phyloP scores from a whole-genome alignment of 2,113 vertebrate genomes.

The Tachuris rubrigastra region DNA sequence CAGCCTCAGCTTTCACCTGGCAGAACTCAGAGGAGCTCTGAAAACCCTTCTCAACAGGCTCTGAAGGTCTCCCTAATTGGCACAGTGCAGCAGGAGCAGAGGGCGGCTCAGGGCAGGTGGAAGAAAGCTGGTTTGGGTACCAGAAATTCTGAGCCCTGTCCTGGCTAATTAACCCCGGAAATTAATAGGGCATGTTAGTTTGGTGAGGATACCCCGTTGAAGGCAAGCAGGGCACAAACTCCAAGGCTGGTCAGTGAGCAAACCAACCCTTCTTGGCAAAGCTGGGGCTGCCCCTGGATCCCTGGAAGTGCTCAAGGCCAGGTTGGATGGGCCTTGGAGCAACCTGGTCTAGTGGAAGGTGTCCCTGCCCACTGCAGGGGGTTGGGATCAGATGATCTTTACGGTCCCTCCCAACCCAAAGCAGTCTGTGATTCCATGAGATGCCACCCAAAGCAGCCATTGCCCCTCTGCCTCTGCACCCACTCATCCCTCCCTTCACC shows the following conservation, averaged over 20 bases:
- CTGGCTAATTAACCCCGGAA: not conserved
- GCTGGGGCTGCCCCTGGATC: not conserved
- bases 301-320: not conserved
- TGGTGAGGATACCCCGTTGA: not conserved
- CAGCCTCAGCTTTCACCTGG: not conserved
- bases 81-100: not conserved
- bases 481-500: not conserved
- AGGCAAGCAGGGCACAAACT: not conserved
- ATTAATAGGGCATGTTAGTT: not conserved
- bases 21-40: not conserved
- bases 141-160: not conserved
- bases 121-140: not conserved
- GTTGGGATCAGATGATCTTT: not conserved
- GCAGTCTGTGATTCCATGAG: not conserved
- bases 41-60: constrained; percentile 3
- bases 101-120: not conserved
- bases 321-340: rapidly evolving
- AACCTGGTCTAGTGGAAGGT: rapidly evolving
- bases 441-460: not conserved
- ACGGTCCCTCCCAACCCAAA: not conserved
- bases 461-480: not conserved
- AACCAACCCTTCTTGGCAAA: not conserved
- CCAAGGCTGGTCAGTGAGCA: not conserved
- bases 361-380: not conserved
- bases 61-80: not conserved